These are phyloP conservation scores for Drosophila prolongata DNA, from an alignment of 2,888 invertebrate species.

Conservation along the genomic window DNA sequence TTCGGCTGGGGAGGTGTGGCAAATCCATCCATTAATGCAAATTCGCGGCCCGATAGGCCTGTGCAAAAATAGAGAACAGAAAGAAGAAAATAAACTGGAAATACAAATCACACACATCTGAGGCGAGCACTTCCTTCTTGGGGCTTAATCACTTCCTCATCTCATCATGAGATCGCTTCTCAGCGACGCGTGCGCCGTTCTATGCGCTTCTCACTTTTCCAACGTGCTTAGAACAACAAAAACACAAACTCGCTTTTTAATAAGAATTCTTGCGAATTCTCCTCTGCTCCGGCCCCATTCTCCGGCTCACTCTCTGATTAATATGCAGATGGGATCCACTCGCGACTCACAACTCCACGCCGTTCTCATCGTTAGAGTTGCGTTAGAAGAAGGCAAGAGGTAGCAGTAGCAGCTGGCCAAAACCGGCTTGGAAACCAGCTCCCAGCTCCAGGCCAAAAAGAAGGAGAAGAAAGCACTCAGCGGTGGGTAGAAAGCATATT, in stretches of 20 bases:
- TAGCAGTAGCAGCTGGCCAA: conserved; percentile 28
- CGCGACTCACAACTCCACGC: conserved; percentile 16
- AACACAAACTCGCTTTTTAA: conserved; percentile 75
- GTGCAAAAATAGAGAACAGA: conserved; percentile 32
- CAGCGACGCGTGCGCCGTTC: conserved; percentile 77
- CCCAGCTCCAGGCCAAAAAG: conserved; percentile 51
- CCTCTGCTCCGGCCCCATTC: conserved; percentile 30
- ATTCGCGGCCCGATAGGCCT: conserved; percentile 35
- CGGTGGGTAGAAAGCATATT: conserved; percentile 74
- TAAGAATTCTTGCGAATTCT: conserved; percentile 79
- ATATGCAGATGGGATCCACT: conserved; percentile 67
- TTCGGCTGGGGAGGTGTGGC: conserved; percentile 20
- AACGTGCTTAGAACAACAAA: conserved; percentile 45
- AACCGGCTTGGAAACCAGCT: conserved; percentile 52
- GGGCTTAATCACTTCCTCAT: conserved; percentile 79
- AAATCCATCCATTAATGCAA: conserved; percentile 33
- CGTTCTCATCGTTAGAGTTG: conserved; percentile 69
- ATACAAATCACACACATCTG: conserved; percentile 65
- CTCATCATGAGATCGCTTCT: conserved; percentile 64
- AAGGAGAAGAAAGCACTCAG: conserved; percentile 72
- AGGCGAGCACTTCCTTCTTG: conserved; percentile 74
- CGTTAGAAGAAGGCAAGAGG: conserved; percentile 56
- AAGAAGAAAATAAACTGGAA: conserved; percentile 67
- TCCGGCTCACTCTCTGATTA: conserved; percentile 61
- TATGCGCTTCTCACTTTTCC: conserved; percentile 78